Evolutionary conservation across 37 sponge, comb jelly and placozoan genomes (phyloP), one percentile per base, ranked within the genome.

Genomic region (Haliclona indistincta): DNA sequence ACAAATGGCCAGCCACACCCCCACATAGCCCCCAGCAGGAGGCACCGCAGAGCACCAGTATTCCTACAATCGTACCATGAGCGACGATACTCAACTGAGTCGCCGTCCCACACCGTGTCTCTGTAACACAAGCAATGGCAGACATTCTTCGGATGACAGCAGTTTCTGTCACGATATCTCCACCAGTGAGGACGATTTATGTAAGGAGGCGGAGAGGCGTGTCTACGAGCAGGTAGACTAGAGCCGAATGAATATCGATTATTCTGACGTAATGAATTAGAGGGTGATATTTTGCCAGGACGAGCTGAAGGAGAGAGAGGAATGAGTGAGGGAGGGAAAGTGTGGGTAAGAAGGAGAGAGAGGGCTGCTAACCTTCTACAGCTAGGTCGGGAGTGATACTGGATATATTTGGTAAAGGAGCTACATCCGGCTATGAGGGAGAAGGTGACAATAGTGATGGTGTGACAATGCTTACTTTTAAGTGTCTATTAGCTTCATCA

Each of bases 401-500:
- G 4, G 54, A 10, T 26, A 75, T 61, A 25, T 61, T 75, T 35
- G 75, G 75, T 37, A 75, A 40, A 11, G 75, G 64, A 61, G 75
- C 64, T 13, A 75, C 60, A 10, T 75, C 75, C 22, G 75, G 75
- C 37, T 41, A 22, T 5, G 38, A 19, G 52, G 17, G 52, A 17
- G 17, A 49, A 17, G 52, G 52, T 19, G 17, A 17, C 11, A 11
- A 17, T 17, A 19, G 52, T 19, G 52, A 11, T 49, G 15, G 17
- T 49, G 11, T 11, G 52, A 19, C 17, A 49, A 19, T 49, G 17
- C 17, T 19, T 20, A 60, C 62, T 29, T 43, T 11, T 13, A 72
- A 29, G 23, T 19, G 11, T 51, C 73, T 51, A 34, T 72, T 28
- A 28, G 58, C 73, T 39, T 72, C 10, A 38, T 54, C 58, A 39